These are phyloP conservation scores for Lobophora halterata DNA, from an alignment of 2,888 invertebrate genomes.

Conservation along the genomic window DNA sequence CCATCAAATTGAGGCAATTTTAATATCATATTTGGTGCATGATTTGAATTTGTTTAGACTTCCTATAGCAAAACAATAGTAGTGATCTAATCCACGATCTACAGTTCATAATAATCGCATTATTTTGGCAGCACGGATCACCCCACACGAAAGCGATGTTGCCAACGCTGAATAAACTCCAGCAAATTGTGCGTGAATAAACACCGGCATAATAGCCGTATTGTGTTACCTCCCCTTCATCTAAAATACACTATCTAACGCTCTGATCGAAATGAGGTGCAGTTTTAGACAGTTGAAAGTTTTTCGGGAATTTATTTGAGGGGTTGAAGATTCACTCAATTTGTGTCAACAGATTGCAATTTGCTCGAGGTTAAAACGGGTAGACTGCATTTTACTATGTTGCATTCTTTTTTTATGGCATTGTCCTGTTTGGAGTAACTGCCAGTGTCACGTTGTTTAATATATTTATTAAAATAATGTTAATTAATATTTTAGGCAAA, in stretches of 20 bases:
- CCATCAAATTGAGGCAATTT: no score
- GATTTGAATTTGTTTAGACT: background rate
- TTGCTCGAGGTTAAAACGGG: no score
- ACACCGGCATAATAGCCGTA: constrained; percentile 71
- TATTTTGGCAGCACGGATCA: constrained; percentile 35
- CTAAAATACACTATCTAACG: constrained; percentile 26
- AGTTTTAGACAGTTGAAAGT: constrained; percentile 30
- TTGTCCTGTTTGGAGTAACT: no score
- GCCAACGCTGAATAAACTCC: constrained; percentile 71
- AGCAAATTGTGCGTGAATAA: constrained; percentile 79
- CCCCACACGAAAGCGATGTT: constrained; percentile 54
- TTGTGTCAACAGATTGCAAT: constrained; percentile 20
- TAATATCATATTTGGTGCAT: background rate
- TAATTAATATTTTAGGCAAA: constrained; percentile 9
- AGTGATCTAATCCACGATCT: background rate
- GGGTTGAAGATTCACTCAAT: constrained; percentile 18
- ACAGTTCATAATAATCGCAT: constrained; percentile 48
- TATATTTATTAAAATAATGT: no score
- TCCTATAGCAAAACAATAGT: constrained; percentile 3
- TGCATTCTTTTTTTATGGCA: no score
- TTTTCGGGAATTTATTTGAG: constrained; percentile 31
- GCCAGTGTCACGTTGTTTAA: no score
- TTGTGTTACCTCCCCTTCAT: constrained; percentile 57
- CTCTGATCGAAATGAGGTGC: constrained; percentile 25
- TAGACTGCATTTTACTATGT: no score